A percentile compares a stretch with the other conserved stretches of the same genome.
Conservation (phyloP, 2,888 invertebrate species). For the Ypsolopha sequella region DNA sequence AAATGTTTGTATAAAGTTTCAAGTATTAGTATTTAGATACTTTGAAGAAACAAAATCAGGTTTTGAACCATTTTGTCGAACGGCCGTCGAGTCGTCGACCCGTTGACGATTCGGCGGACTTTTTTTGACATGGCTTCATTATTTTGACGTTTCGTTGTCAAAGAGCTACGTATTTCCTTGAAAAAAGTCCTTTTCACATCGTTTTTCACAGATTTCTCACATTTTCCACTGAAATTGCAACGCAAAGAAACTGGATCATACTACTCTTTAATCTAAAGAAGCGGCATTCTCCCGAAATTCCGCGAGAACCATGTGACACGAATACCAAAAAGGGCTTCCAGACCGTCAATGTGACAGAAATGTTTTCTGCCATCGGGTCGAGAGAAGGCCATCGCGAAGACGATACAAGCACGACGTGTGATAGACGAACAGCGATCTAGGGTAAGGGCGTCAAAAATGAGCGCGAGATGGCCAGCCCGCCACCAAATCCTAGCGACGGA, state of each 20-base stretch:
- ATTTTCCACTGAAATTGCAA: slow-evolving; percentile 35
- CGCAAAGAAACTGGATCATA: slow-evolving; percentile 21
- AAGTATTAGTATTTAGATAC: too few species aligned
- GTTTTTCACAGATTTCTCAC: slow-evolving; percentile 32
- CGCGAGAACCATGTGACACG: slow-evolving; percentile 68
- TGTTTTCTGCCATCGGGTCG: slow-evolving; percentile 68
- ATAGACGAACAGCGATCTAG: slow-evolving; percentile 57
- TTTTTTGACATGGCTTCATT: slow-evolving; percentile 69
- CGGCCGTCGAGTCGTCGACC: slow-evolving; percentile 4
- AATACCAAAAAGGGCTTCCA: slow-evolving; percentile 68
- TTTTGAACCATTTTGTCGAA: neutral
- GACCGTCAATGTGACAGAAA: slow-evolving; percentile 71
- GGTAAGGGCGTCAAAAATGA: slow-evolving; percentile 64
- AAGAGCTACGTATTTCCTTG: slow-evolving; percentile 67
- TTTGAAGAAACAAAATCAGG: neutral
- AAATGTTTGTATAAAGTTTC: too few species aligned
- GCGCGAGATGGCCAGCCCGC: slow-evolving; percentile 69
- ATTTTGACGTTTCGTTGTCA: slow-evolving; percentile 71
- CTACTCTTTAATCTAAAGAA: slow-evolving; percentile 21
- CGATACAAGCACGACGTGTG: slow-evolving; percentile 45
- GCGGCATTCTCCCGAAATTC: slow-evolving; percentile 42
- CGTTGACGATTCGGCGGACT: slow-evolving; percentile 55
- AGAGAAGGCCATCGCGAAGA: slow-evolving; percentile 51
- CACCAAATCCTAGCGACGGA: slow-evolving; percentile 66
- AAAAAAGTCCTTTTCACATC: slow-evolving; percentile 43